Base-by-base conservation (phyloP, 2,888 invertebrate species). In the Cryptus armator region DNA sequence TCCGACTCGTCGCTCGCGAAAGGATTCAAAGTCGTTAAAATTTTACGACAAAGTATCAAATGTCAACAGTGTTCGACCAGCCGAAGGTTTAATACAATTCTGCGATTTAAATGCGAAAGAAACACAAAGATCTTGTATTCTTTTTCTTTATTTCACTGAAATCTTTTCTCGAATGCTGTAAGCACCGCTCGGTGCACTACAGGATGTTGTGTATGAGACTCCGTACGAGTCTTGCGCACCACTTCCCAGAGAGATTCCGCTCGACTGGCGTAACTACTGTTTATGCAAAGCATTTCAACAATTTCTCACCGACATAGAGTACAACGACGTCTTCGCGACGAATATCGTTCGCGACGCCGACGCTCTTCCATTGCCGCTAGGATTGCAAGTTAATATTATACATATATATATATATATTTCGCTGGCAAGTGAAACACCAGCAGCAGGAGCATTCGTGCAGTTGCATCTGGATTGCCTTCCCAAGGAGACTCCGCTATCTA, bases 381-480 rank as follows among this genome's bases (percentile, higher is more conserved):
- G n/a, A 14, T 56, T 24, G 56, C 4, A 9, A 19, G 12, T 56
- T 24, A 56, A 56, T 19, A 12, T 24, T 1, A 12, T 24, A 56
- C 1, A 37, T 6, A 37, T 24, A 56, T 9, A 37, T 6, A 37
- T 9, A 19, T 56, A 3, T 24, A 56, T 56, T 56, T 81, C 46
- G 68, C 68, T 14, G 24, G 71, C 75, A 74, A 46, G 64, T 66
- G 43, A 24, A 19, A 62, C 59, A 67, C 32, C 43, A 48, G 79
- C 71, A 14, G 24, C 64, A 12, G 44, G 71, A 29, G 59, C 64
- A 83, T 80, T 75, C 19, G 43, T 79, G 74, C 76, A 75, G 74
- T 79, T 68, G 48, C 71, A 87, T 87, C 88, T 85, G 85, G 86
- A 88, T 85, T 87, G 77, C 88, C 88, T 86, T 88, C 83, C 77